phyloP scores from a whole-genome alignment of 2,113 vertebrate species.

The Anseranas semipalmata region DNA sequence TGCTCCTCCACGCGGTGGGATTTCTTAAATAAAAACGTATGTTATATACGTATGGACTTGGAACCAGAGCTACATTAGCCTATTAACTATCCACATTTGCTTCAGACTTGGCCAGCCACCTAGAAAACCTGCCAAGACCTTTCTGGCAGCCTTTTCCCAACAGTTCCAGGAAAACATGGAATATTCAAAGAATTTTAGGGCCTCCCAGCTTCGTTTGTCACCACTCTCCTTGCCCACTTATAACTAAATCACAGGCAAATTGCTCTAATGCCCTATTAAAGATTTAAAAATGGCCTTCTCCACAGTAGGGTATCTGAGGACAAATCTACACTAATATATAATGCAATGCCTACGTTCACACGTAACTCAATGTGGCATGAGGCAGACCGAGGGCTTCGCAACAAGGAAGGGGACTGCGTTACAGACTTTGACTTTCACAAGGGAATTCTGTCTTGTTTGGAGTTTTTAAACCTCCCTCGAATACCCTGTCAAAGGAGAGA shows the following conservation, averaged over 20 bases:
- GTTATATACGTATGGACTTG: conserved; percentile 5
- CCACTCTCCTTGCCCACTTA: conserved; percentile 53
- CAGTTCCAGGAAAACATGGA: conserved; percentile 70
- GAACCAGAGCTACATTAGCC: not conserved
- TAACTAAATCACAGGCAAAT: conserved; percentile 54
- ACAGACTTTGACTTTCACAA: not conserved
- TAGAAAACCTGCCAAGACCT: conserved; percentile 61
- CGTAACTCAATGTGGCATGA: not conserved
- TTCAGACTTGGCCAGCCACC: conserved; percentile 60
- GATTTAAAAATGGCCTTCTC: conserved; percentile 40
- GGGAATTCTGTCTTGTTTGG: not conserved
- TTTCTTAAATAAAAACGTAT: conserved; percentile 52
- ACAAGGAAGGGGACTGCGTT: not conserved
- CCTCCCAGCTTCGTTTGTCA: conserved; percentile 47
- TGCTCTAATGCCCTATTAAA: conserved; percentile 58
- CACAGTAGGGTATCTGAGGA: conserved; percentile 26
- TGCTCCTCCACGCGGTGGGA: conserved; percentile 57
- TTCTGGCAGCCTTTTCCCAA: conserved; percentile 45
- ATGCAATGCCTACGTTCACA: not conserved
- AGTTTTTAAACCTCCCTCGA: not conserved
- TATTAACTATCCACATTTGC: conserved; percentile 44
- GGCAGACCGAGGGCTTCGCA: not conserved
- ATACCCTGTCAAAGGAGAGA: not conserved
- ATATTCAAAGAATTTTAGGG: conserved; percentile 55
- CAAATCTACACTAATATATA: conserved; percentile 11